These are phyloP conservation scores for Gnathonemus echidnorhynchus DNA, from an alignment of 2,113 vertebrate species.

Conservation along the genomic window DNA sequence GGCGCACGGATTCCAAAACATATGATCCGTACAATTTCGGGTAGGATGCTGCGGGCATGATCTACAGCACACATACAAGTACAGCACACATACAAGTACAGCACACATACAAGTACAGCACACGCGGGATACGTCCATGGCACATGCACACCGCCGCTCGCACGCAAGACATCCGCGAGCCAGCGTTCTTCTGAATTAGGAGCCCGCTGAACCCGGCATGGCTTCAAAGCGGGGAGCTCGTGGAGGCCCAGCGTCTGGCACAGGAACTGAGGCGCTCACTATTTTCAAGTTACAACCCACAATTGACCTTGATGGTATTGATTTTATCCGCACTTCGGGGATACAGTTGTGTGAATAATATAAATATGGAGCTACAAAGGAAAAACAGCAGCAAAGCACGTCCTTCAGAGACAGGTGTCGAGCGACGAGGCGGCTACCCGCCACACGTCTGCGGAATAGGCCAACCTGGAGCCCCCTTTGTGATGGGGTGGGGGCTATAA, in stretches of 20 bases:
- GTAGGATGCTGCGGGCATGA: neutral
- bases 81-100: neutral
- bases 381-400: conserved; percentile 2
- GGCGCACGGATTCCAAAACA: neutral
- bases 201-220: conserved; percentile 3
- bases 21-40: neutral
- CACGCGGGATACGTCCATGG: neutral
- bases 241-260: conserved; percentile 9
- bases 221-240: neutral
- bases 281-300: conserved; percentile 22
- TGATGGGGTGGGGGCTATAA: conserved; percentile 2
- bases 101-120: neutral
- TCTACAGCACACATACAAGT: neutral
- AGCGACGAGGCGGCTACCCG: neutral
- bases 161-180: conserved; percentile 14
- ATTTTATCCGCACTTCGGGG: conserved; percentile 19
- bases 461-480: conserved; percentile 8
- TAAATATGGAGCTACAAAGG: conserved; percentile 24
- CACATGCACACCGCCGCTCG: conserved; percentile 5
- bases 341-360: conserved; percentile 19
- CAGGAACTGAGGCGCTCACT: conserved; percentile 9
- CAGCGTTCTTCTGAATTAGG: neutral
- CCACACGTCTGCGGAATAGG: neutral
- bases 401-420: conserved; percentile 3
- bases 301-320: conserved; percentile 25